phyloP scores from a whole-genome alignment of 2,113 vertebrate species.

The Apaloderma vittatum region DNA sequence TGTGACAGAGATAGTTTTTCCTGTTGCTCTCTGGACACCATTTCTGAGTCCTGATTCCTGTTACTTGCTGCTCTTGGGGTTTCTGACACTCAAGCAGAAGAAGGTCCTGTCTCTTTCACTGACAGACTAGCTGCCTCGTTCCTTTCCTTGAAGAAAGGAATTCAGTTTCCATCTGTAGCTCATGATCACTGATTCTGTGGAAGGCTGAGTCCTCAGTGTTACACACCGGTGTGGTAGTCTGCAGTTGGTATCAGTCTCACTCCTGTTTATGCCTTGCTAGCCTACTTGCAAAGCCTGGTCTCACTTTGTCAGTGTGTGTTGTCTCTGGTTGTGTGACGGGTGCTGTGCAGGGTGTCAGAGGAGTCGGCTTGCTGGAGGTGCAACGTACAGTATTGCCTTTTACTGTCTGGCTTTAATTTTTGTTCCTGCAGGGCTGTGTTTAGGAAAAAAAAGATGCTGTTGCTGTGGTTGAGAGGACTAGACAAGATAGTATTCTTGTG shows the following conservation, averaged over 20 bases:
- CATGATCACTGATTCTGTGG: neutral
- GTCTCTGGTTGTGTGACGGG: neutral
- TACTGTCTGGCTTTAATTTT: neutral
- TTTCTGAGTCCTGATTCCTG: neutral
- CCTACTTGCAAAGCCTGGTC: rapidly evolving
- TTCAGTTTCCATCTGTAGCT: neutral
- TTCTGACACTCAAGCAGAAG: neutral
- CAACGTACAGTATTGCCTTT: neutral
- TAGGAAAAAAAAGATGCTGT: neutral
- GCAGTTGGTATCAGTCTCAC: neutral
- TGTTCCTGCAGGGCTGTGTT: neutral
- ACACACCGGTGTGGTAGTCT: neutral
- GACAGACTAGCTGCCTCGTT: neutral
- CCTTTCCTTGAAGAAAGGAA: neutral
- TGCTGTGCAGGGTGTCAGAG: rapidly evolving
- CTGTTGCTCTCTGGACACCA: neutral
- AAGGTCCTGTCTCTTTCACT: neutral
- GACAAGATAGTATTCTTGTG: neutral
- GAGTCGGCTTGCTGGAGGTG: neutral
- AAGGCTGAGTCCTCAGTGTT: neutral
- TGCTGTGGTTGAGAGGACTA: neutral
- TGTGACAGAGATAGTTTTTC: neutral
- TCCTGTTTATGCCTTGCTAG: neutral
- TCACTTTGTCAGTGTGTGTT: rapidly evolving
- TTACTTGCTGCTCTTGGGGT: neutral